phyloP scores from a whole-genome alignment of 2,888 invertebrate genomes.

The Herminia tarsipennalis region DNA sequence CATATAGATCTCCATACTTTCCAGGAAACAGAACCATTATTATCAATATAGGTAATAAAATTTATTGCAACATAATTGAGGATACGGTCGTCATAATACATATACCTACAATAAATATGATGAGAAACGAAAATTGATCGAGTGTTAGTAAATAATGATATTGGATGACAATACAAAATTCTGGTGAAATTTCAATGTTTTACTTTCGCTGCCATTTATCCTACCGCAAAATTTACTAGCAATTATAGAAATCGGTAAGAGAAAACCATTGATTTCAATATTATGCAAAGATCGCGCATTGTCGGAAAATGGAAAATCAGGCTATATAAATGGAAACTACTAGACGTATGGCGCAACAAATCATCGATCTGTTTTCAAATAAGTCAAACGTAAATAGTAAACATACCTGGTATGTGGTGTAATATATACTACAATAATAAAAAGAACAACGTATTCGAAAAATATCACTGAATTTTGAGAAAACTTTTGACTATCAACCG shows the following conservation, averaged over 20 bases:
- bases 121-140: too few species aligned
- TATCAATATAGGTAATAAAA: too few species aligned
- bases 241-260: too few species aligned
- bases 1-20: too few species aligned
- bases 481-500: slow-evolving; percentile 7
- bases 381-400: slow-evolving; percentile 14
- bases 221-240: too few species aligned
- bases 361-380: slow-evolving; percentile 61
- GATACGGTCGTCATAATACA: too few species aligned
- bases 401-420: slow-evolving; percentile 20
- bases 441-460: slow-evolving; percentile 16
- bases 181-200: slow-evolving; percentile 17
- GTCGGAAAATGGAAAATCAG: slow-evolving; percentile 27
- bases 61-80: too few species aligned
- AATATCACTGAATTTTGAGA: slow-evolving; percentile 15
- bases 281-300: too few species aligned
- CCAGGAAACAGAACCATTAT: too few species aligned
- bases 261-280: too few species aligned
- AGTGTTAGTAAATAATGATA: slow-evolving; percentile 12
- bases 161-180: slow-evolving; percentile 1
- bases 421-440: slow-evolving; percentile 1
- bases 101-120: too few species aligned
- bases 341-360: slow-evolving; percentile 60
- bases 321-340: slow-evolving; percentile 53
- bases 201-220: background rate